phyloP scores from a whole-genome alignment of 2,113 vertebrate genomes.

The Dipodomys spectabilis region DNA sequence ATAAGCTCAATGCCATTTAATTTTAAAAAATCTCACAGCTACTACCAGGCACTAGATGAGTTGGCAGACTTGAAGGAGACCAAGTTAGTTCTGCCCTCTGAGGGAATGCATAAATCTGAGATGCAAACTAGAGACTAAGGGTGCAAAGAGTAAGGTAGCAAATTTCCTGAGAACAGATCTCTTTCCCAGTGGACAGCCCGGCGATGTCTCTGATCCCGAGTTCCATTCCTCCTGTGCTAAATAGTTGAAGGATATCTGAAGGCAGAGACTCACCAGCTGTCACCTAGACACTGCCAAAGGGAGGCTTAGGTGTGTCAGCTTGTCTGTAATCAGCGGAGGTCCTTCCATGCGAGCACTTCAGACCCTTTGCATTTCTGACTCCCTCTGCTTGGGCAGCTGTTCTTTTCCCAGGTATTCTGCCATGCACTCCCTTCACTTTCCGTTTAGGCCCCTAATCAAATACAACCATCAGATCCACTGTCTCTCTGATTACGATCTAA shows the following conservation, averaged over 20 bases:
- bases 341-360: background rate
- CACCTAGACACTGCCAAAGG: background rate
- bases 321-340: background rate
- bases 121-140: too few species aligned
- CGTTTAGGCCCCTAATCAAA: background rate
- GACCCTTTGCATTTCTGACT: background rate
- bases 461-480: background rate
- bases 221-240: background rate
- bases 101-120: too few species aligned
- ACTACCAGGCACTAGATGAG: accelerated
- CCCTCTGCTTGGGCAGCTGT: accelerated
- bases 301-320: background rate
- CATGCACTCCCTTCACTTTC: background rate
- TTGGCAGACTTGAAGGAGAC: too few species aligned
- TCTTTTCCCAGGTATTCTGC: background rate
- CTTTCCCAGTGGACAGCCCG: background rate
- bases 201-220: background rate
- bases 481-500: background rate
- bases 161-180: background rate
- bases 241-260: background rate
- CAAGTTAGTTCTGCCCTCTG: accelerated
- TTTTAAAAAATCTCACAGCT: background rate
- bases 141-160: background rate
- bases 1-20: background rate
- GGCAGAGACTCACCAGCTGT: background rate